Evolutionary conservation across 2,113 vertebrate species (phyloP).

Genomic region (Ceuthmochares aereus): DNA sequence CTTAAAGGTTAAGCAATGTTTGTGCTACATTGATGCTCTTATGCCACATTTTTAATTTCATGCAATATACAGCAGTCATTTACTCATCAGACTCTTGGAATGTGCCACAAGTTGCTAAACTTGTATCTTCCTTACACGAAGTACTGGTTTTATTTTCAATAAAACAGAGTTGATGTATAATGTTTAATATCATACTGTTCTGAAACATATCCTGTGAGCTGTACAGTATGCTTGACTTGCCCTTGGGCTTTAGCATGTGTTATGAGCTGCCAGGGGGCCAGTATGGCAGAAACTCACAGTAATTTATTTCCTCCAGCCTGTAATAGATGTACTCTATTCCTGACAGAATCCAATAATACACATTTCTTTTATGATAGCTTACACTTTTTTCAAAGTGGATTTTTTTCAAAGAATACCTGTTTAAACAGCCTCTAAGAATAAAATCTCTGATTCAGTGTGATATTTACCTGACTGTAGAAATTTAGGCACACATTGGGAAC

Average conservation of each 20-base stretch:
- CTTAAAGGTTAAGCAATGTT: background rate
- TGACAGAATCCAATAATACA: background rate
- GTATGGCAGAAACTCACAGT: background rate
- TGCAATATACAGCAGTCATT: background rate
- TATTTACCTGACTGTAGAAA: background rate
- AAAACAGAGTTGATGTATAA: background rate
- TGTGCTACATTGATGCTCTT: fast-evolving
- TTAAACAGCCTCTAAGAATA: background rate
- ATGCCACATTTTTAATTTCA: background rate
- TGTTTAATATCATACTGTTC: background rate
- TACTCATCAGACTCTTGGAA: background rate
- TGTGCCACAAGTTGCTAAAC: background rate
- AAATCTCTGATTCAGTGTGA: background rate
- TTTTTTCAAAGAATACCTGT: background rate
- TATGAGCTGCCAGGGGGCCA: background rate
- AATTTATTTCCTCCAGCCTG: background rate
- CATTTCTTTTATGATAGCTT: background rate
- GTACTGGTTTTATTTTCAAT: background rate
- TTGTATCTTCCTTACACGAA: background rate
- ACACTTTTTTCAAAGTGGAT: background rate
- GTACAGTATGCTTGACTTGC: background rate
- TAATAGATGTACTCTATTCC: background rate
- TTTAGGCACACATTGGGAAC: background rate
- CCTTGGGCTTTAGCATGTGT: background rate
- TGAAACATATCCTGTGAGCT: background rate